A percentile compares a stretch with the other conserved stretches of the same genome.
phyloP scores from a whole-genome alignment of 1,140 invertebrate genomes.

The Ylistrum balloti region DNA sequence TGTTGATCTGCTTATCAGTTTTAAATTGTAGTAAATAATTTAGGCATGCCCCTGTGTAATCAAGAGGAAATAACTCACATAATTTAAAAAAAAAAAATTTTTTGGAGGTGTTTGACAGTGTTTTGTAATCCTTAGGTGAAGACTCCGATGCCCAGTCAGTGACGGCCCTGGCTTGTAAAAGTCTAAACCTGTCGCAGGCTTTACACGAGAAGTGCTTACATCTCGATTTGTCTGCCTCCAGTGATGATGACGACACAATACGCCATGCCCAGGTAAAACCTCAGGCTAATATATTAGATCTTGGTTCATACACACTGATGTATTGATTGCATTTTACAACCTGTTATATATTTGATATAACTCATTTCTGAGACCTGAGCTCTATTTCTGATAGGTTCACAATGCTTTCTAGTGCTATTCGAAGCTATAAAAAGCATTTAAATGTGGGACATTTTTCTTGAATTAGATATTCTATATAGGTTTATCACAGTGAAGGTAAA shows the following conservation, averaged over 20 bases:
- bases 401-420: no score
- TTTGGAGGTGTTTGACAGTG: neutral
- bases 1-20: neutral
- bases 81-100: neutral
- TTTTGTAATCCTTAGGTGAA: constrained; percentile 17
- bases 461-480: no score
- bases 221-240: constrained; percentile 61
- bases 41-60: neutral
- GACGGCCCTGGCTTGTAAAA: constrained; percentile 65
- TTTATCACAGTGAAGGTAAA: no score
- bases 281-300: no score
- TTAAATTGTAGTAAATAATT: neutral
- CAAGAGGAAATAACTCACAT: neutral
- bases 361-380: no score
- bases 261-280: constrained; percentile 16
- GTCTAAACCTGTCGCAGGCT: constrained; percentile 65
- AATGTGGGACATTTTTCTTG: neutral
- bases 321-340: no score
- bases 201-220: constrained; percentile 65
- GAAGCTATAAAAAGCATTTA: neutral
- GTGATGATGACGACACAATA: constrained; percentile 62
- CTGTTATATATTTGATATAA: no score
- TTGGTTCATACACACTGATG: no score
- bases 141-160: constrained; percentile 60
- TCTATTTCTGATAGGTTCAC: no score